These are phyloP conservation scores for Proctacanthus coquilletti DNA, from an alignment of 1,140 invertebrate species.

Conservation along the genomic window DNA sequence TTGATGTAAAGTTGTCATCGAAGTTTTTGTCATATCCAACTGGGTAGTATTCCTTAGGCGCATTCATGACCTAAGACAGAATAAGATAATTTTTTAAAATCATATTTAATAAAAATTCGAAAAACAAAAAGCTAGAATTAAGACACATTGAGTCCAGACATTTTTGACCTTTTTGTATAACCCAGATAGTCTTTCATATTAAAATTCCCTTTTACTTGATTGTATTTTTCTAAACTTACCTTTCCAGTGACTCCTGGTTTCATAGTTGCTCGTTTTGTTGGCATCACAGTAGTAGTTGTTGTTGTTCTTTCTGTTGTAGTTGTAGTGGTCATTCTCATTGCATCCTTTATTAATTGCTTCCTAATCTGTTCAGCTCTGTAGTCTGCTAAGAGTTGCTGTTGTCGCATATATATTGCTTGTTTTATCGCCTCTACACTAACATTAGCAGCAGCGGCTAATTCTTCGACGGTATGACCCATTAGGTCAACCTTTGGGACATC, in stretches of 20 bases:
- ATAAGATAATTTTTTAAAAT: too few relatives aligned
- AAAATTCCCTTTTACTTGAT: too few relatives aligned
- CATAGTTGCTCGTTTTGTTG: constrained; percentile 13
- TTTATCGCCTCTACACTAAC: constrained; percentile 57
- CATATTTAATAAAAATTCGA: too few relatives aligned
- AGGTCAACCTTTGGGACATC: constrained; percentile 28
- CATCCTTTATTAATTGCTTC: constrained; percentile 13
- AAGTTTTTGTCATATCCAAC: constrained; percentile 75
- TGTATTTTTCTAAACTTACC: constrained; percentile 17
- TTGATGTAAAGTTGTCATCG: constrained; percentile 69
- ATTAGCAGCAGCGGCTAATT: constrained; percentile 49
- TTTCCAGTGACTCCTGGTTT: constrained; percentile 11
- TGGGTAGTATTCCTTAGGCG: constrained; percentile 73
- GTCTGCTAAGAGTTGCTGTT: constrained; percentile 44
- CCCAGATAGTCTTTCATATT: too few relatives aligned
- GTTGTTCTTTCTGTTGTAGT: constrained; percentile 34
- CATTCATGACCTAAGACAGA: constrained; percentile 61
- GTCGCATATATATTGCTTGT: constrained; percentile 48
- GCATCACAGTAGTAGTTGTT: constrained; percentile 17
- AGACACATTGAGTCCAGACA: too few relatives aligned
- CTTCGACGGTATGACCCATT: constrained; percentile 35
- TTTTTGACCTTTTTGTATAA: too few relatives aligned
- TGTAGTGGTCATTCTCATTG: constrained; percentile 28
- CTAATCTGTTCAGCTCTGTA: constrained; percentile 13
- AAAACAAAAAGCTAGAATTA: too few relatives aligned